Conservation (phyloP, 2,797 vertebrate species). For the Neopelma chrysocephalum region DNA sequence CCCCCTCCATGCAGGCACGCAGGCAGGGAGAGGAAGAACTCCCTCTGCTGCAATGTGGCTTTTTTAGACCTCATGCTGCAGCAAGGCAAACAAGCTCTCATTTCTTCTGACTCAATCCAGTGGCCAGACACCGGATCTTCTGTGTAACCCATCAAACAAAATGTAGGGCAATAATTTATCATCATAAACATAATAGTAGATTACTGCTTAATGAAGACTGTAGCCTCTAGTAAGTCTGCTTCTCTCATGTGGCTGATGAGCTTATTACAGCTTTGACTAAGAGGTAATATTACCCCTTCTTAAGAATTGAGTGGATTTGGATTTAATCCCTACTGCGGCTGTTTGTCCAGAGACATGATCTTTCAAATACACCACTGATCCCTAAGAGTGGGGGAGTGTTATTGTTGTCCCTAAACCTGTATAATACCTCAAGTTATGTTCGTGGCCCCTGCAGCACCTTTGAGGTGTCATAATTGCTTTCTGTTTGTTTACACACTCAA, state of each 20-base stretch:
- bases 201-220: not conserved
- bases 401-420: not conserved
- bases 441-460: not conserved
- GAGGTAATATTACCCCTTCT: constrained; percentile 36
- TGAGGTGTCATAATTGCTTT: not conserved
- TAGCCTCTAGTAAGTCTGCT: not conserved
- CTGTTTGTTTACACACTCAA: not conserved
- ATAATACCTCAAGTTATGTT: not conserved
- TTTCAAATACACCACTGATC: not conserved
- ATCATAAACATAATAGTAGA: not conserved
- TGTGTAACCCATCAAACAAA: not conserved
- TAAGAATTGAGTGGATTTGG: constrained; percentile 44
- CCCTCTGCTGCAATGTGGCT: not conserved
- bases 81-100: not conserved
- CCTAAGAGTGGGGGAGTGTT: not conserved
- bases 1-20: accelerated
- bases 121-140: not conserved
- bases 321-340: constrained; percentile 27
- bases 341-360: not conserved
- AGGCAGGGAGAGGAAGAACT: not conserved
- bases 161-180: not conserved
- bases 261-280: constrained; percentile 50
- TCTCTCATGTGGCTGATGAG: constrained; percentile 30
- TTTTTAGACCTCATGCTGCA: not conserved
- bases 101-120: not conserved